Percentiles rank a stretch among this genome's conserved stretches.
Evolutionary conservation across 2,888 invertebrate species (phyloP).

Genomic region (Aphidoletes aphidimyza): DNA sequence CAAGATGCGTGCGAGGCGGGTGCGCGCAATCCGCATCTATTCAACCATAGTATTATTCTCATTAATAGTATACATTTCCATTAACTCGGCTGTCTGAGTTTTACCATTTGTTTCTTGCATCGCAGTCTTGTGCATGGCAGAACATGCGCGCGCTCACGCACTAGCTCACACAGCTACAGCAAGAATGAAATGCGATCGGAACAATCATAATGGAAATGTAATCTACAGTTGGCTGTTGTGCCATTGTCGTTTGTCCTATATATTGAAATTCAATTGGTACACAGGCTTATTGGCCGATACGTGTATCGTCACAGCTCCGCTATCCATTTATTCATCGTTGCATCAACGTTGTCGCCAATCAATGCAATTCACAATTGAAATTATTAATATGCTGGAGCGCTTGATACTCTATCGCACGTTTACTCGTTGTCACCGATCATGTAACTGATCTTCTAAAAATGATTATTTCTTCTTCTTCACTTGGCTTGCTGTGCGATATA

Average conservation of each 20-base stretch:
- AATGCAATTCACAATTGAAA: not conserved
- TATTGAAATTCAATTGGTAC: conserved; percentile 38
- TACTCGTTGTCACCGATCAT: conserved; percentile 3
- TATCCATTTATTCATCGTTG: conserved; percentile 7
- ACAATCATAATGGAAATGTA: conserved; percentile 26
- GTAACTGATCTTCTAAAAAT: conserved; percentile 22
- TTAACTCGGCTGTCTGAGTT: not conserved
- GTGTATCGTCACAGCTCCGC: not conserved
- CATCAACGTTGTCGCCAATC: not conserved
- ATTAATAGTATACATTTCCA: not conserved
- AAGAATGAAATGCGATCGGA: conserved; percentile 13
- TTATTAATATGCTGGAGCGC: not conserved
- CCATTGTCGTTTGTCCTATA: conserved; percentile 41
- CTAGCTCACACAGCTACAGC: not conserved
- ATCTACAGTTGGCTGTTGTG: conserved; percentile 14
- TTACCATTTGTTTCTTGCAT: too few relatives aligned
- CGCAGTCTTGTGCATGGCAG: too few relatives aligned
- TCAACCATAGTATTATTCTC: not conserved
- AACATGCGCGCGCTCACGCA: too few relatives aligned
- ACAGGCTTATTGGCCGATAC: not conserved
- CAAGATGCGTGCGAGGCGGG: conserved; percentile 22
- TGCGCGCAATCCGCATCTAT: too few relatives aligned
- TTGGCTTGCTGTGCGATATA: not conserved
- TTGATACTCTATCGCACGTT: not conserved
- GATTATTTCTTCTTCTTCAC: too few relatives aligned